phyloP scores from a whole-genome alignment of 2,113 vertebrate genomes.

The Pteropus alecto region DNA sequence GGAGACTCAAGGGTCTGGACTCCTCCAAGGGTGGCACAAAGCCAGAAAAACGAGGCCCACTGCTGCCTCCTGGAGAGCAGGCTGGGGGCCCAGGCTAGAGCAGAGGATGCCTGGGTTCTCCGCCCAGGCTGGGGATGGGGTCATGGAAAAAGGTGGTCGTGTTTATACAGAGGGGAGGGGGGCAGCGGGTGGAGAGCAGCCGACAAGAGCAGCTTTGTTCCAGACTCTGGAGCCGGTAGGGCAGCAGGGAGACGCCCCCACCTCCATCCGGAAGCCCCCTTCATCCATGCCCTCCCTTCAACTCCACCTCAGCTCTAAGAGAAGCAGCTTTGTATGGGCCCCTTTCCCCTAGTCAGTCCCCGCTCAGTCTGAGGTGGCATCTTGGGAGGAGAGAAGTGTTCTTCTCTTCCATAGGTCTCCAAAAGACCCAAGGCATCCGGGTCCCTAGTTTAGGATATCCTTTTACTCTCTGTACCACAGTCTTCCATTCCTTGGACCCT shows the following conservation, averaged over 20 bases:
- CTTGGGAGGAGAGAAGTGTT: not conserved
- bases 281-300: conserved; percentile 67
- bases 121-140: conserved; percentile 72
- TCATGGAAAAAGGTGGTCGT: conserved; percentile 82
- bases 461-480: not conserved
- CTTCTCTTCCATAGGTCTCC: not conserved
- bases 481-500: conserved; percentile 1
- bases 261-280: conserved; percentile 75
- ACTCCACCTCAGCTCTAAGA: conserved; percentile 68
- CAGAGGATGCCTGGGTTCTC: conserved; percentile 71
- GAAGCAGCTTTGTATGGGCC: conserved; percentile 68
- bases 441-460: not conserved
- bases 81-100: conserved; percentile 55
- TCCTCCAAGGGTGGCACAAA: conserved; percentile 47
- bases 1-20: conserved; percentile 63
- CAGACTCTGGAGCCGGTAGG: conserved; percentile 60
- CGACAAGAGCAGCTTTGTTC: conserved; percentile 78
- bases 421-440: not conserved
- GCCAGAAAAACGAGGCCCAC: conserved; percentile 47
- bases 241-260: conserved; percentile 70
- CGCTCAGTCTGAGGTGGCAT: conserved; percentile 32
- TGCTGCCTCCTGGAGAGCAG: conserved; percentile 54
- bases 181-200: conserved; percentile 63
- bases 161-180: conserved; percentile 78
- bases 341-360: not conserved